Conservation (phyloP, 1,140 invertebrate genomes). For the Pissodes strobi region DNA sequence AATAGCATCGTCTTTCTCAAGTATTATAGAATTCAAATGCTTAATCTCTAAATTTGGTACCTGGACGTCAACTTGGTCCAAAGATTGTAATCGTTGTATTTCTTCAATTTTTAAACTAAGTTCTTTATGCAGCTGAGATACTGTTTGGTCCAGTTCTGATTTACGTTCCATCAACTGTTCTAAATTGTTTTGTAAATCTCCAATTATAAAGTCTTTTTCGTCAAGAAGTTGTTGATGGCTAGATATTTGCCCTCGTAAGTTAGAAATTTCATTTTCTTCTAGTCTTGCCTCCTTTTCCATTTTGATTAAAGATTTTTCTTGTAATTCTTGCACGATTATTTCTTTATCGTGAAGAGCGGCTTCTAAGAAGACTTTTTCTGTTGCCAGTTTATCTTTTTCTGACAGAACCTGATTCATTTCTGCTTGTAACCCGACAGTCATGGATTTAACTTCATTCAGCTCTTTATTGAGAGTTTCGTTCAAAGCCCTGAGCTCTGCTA, state of each 20-base stretch:
- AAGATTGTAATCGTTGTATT: background rate
- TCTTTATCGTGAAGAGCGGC: background rate
- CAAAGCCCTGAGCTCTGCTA: constrained; percentile 7
- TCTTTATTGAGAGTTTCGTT: constrained; percentile 20
- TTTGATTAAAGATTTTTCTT: too few species aligned
- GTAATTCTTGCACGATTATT: background rate
- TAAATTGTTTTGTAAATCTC: constrained; percentile 12
- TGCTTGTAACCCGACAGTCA: background rate
- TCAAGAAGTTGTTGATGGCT: background rate
- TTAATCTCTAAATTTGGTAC: constrained; percentile 12
- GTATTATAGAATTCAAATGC: constrained; percentile 2
- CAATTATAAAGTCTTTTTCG: constrained; percentile 8
- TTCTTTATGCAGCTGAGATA: background rate
- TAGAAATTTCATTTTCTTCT: background rate
- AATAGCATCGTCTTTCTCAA: constrained; percentile 6
- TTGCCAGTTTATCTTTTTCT: background rate
- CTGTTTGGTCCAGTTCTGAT: constrained; percentile 7
- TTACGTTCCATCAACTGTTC: constrained; percentile 24
- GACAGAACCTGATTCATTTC: background rate
- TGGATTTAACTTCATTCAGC: constrained; percentile 23
- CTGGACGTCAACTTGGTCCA: constrained; percentile 1
- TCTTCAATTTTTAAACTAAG: constrained; percentile 9
- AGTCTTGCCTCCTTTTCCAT: background rate
- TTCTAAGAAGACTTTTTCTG: background rate
- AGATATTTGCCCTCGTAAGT: background rate